Conservation (phyloP, 1,140 invertebrate genomes). For the Panulirus ornatus region DNA sequence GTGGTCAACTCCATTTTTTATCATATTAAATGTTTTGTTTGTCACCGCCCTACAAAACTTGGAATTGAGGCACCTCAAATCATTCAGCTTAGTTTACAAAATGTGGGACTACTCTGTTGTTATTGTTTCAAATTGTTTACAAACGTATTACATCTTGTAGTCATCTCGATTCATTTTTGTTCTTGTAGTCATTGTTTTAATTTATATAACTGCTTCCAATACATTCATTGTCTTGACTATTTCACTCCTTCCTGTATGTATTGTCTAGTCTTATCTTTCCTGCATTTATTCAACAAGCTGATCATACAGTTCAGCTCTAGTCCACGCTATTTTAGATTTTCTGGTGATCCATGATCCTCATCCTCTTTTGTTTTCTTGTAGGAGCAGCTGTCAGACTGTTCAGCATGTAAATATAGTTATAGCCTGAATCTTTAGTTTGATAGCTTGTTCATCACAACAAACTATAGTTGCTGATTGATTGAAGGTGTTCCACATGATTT, state of each 20-base stretch:
- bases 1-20: slow-evolving; percentile 15
- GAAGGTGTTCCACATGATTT: background rate
- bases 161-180: background rate
- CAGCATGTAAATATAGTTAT: slow-evolving; percentile 37
- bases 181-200: background rate
- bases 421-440: slow-evolving; percentile 26
- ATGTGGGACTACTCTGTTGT: background rate
- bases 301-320: slow-evolving; percentile 18
- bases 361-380: background rate
- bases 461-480: slow-evolving; percentile 23
- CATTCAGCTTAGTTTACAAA: slow-evolving; percentile 22
- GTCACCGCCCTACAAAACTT: slow-evolving; percentile 3
- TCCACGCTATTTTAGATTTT: slow-evolving; percentile 18
- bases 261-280: background rate
- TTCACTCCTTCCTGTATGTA: background rate
- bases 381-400: background rate
- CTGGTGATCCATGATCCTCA: background rate
- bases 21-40: slow-evolving; percentile 21
- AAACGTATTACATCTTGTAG: background rate
- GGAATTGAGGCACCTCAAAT: background rate
- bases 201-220: background rate
- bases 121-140: background rate
- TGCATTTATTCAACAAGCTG: background rate
- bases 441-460: background rate
- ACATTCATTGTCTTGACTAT: background rate